Conservation (phyloP, 2,888 invertebrate genomes). For the Brachypterus glaber region DNA sequence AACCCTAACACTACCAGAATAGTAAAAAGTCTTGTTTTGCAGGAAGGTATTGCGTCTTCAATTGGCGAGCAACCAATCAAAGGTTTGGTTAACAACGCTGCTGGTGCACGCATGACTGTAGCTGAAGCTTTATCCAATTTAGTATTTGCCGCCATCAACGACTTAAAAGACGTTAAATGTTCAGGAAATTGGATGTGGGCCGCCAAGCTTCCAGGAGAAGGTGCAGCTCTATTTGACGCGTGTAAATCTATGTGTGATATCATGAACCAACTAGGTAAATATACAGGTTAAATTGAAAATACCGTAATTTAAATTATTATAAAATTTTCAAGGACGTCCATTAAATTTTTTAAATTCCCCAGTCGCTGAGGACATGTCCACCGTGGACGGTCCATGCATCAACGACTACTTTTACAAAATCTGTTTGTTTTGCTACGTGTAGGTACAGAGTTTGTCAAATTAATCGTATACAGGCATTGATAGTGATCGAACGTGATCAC, state of each 20-base stretch:
- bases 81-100: slow-evolving; percentile 70
- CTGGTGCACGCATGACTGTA: slow-evolving; percentile 89
- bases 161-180: slow-evolving; percentile 83
- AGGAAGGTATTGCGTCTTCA: slow-evolving; percentile 82
- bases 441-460: too few relatives aligned
- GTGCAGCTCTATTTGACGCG: slow-evolving; percentile 76
- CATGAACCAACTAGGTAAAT: slow-evolving; percentile 68
- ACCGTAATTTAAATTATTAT: too few relatives aligned
- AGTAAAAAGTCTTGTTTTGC: slow-evolving; percentile 11
- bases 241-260: slow-evolving; percentile 80
- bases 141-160: slow-evolving; percentile 60
- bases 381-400: too few relatives aligned
- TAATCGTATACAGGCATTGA: too few relatives aligned
- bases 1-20: too few relatives aligned
- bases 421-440: too few relatives aligned
- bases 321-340: too few relatives aligned
- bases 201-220: slow-evolving; percentile 89
- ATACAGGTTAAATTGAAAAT: too few relatives aligned
- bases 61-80: slow-evolving; percentile 97
- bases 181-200: slow-evolving; percentile 99
- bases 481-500: too few relatives aligned
- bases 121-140: slow-evolving; percentile 91
- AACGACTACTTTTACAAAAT: too few relatives aligned
- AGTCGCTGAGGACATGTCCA: too few relatives aligned
- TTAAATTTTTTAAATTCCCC: too few relatives aligned